These are phyloP conservation scores for Odocoileus hemionus DNA, from an alignment of 2,113 vertebrate species.

Conservation along the genomic window DNA sequence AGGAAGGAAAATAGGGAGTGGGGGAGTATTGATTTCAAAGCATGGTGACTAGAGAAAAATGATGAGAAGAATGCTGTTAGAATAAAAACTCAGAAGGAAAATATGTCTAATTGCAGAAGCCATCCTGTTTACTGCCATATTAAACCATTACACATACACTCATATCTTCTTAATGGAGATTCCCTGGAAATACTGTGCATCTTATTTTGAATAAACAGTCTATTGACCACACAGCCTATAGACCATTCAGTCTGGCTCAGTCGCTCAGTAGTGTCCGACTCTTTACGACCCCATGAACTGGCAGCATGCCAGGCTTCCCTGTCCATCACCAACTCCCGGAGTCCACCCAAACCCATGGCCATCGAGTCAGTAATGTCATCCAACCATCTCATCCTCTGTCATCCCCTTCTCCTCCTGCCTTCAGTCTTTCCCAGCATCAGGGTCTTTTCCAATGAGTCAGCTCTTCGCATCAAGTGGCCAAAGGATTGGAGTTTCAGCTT, in stretches of 20 bases:
- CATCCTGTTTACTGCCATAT: neutral
- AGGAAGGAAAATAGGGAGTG: neutral
- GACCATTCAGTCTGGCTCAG: neutral
- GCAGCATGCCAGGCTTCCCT: rapidly evolving
- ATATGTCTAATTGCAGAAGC: neutral
- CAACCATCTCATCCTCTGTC: neutral
- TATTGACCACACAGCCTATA: neutral
- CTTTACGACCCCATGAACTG: neutral
- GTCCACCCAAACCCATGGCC: neutral
- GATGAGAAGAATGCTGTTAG: neutral
- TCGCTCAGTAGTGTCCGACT: neutral
- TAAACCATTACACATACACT: neutral
- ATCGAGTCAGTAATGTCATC: neutral
- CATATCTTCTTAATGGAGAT: neutral
- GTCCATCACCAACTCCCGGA: rapidly evolving
- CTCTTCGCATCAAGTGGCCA: neutral
- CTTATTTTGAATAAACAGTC: neutral
- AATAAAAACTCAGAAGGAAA: neutral
- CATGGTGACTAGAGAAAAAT: neutral
- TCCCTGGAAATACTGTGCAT: neutral
- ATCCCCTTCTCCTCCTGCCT: neutral
- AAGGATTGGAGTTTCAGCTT: neutral
- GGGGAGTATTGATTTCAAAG: neutral
- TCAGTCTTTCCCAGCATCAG: neutral
- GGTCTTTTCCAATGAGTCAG: neutral